Percentiles rank a stretch among this genome's conserved stretches.
These are phyloP conservation scores for Camponotus fellah DNA, from an alignment of 2,888 invertebrate genomes.

Conservation along the genomic window DNA sequence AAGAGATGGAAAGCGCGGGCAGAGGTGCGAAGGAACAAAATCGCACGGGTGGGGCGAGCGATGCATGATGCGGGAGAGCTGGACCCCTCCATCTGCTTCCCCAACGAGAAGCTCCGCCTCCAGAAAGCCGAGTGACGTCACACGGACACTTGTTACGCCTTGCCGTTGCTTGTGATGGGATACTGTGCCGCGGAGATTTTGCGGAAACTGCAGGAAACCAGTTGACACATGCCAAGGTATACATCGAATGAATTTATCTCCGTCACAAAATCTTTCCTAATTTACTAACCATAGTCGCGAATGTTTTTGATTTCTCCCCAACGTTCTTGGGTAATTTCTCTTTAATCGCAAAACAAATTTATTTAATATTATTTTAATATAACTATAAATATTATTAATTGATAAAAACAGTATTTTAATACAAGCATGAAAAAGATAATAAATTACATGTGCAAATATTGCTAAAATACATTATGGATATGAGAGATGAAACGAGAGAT, in stretches of 20 bases:
- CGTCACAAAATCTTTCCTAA: not conserved
- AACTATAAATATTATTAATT: no score
- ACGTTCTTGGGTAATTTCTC: not conserved
- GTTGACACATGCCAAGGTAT: not conserved
- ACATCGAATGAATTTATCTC: not conserved
- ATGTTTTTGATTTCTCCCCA: not conserved
- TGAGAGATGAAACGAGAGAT: constrained; percentile 11
- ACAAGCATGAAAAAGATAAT: not conserved
- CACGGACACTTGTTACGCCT: constrained; percentile 86
- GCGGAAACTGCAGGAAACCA: constrained; percentile 24
- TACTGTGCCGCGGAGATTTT: constrained; percentile 40
- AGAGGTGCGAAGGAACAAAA: constrained; percentile 73
- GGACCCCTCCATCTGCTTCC: constrained; percentile 79
- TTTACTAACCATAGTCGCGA: not conserved
- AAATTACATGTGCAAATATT: not conserved
- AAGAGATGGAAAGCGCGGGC: constrained; percentile 68
- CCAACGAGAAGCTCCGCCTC: constrained; percentile 83
- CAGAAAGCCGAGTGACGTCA: constrained; percentile 83
- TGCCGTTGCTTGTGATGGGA: constrained; percentile 64
- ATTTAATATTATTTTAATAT: not conserved
- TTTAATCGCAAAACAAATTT: not conserved
- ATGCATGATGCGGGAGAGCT: constrained; percentile 74
- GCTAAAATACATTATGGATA: not conserved
- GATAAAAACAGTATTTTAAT: no score
- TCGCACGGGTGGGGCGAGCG: constrained; percentile 77